These are phyloP conservation scores for Entomobrya proxima DNA, from an alignment of 2,888 invertebrate genomes.

Conservation along the genomic window DNA sequence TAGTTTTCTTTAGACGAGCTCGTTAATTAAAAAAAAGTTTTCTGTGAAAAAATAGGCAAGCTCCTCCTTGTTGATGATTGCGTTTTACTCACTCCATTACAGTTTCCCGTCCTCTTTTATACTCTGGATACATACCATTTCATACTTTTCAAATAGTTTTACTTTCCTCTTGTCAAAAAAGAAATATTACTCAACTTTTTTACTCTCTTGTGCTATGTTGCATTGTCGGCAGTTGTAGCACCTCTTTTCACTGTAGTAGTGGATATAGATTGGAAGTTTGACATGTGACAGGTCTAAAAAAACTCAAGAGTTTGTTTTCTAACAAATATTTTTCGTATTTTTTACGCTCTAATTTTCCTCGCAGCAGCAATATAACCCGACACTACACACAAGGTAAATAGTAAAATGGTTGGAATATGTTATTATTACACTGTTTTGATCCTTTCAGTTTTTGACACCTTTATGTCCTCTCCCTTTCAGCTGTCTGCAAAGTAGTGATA, in stretches of 20 bases:
- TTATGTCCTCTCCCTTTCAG: neutral
- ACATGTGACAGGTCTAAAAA: slow-evolving; percentile 46
- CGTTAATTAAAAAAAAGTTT: slow-evolving; percentile 53
- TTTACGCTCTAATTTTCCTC: slow-evolving; percentile 49
- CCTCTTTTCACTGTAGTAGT: neutral
- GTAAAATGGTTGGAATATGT: too few relatives aligned
- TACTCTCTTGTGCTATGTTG: neutral
- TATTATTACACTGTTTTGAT: too few relatives aligned
- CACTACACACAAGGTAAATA: too few relatives aligned
- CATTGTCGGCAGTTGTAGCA: neutral
- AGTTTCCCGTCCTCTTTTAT: neutral
- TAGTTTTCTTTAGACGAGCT: slow-evolving; percentile 30
- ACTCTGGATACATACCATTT: neutral
- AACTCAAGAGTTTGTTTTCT: neutral
- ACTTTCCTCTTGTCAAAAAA: too few relatives aligned
- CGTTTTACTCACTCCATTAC: slow-evolving; percentile 17
- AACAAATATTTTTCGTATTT: neutral
- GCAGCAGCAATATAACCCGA: too few relatives aligned
- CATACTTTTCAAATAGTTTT: neutral
- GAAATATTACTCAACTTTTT: neutral
- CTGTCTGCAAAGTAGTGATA: slow-evolving; percentile 5
- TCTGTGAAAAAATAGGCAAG: slow-evolving; percentile 16
- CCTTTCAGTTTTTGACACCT: slow-evolving; percentile 40
- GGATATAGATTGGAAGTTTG: slow-evolving; percentile 38
- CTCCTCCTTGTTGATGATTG: neutral